These are phyloP conservation scores for Anisognathus igniventris DNA, from an alignment of 2,797 vertebrate species.

Conservation along the genomic window DNA sequence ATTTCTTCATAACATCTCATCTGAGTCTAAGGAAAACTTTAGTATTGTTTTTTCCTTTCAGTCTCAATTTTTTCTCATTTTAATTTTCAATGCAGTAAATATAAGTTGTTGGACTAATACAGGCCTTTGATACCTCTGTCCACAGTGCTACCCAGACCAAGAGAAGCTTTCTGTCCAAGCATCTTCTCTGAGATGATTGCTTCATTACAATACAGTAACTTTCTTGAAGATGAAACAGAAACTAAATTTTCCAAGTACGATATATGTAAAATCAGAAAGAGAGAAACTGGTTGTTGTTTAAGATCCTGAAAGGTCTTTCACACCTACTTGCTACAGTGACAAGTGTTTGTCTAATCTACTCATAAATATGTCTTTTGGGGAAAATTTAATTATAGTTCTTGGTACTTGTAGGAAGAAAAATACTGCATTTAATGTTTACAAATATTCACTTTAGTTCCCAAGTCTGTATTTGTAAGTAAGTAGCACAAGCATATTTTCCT, in stretches of 20 bases:
- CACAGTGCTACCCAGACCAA: not conserved
- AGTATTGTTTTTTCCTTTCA: not conserved
- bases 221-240: not conserved
- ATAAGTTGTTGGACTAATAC: too few relatives aligned
- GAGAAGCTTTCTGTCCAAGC: not conserved
- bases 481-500: not conserved
- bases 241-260: not conserved
- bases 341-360: not conserved
- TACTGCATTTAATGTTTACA: not conserved
- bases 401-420: not conserved
- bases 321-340: fast-evolving
- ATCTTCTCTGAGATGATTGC: not conserved
- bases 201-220: not conserved
- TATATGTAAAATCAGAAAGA: not conserved
- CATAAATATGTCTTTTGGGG: not conserved
- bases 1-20: not conserved
- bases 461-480: not conserved
- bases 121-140: not conserved
- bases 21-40: not conserved
- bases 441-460: not conserved
- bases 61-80: not conserved
- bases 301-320: not conserved
- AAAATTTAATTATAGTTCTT: not conserved
- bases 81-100: not conserved
- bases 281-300: not conserved